Evolutionary conservation across 2,888 invertebrate species (phyloP), one percentile per base, ranked within the genome.

Genomic region (Digitonthophagus gazella): DNA sequence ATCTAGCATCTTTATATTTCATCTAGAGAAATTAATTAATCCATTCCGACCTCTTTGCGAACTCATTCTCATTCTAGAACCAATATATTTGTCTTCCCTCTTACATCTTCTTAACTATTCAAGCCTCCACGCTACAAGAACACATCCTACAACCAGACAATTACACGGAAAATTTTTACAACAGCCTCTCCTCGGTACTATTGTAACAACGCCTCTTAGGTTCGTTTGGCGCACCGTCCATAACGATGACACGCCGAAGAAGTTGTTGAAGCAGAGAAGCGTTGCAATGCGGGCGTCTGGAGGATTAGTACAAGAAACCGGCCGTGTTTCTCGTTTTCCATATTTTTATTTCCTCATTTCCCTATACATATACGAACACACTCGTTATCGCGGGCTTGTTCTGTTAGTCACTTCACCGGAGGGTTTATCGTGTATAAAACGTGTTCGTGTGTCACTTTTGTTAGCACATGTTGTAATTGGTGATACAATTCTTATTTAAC

Each of bases 301-400:
- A 44, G 28, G 28, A 44, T 44, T 44, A 44, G 11, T 44, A 18
- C 58, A 58, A 58, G n/a, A 58, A 58, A 58, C 58, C 58, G 20
- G 4, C 15, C n/a, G 20, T 19, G 18, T 14, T 14, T 58, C 18
- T 58, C n/a, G 11, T 44, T 44, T 44, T 44, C 6, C 16, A 15
- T 58, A 16, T 58, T n/a, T 19, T 58, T 58, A 18, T 19, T 19
- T 58, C 18, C 18, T 19, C 58, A 58, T 58, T 58, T 19, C 20
- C 58, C n/a, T 58, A 58, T 56, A 58, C 58, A 15, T 19, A 58
- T 16, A 15, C 20, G 20, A 58, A n/a, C n/a, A 1, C 18, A 14
- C 14, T 58, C 18, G 58, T 19, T 19, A 58, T 58, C 58, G 58
- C 16, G 20, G 20, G 20, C 20, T 58, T 14, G 20, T 20, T 18